A percentile compares a stretch with the other conserved stretches of the same genome.
These are phyloP conservation scores for Copidosoma floridanum DNA, from an alignment of 1,140 invertebrate species.

Conservation along the genomic window DNA sequence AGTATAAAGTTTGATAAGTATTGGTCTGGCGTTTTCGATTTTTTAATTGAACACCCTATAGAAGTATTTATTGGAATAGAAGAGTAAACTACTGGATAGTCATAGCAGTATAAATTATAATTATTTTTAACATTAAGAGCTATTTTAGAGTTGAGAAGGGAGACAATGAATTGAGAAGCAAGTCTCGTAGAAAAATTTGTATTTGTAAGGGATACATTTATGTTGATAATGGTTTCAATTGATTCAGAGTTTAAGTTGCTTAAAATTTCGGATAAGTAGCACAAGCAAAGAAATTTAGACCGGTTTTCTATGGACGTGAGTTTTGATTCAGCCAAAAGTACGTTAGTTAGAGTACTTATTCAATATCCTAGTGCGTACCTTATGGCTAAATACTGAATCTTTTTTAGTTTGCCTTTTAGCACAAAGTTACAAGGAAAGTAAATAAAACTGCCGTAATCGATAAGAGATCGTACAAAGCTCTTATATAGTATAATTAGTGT, in stretches of 20 bases:
- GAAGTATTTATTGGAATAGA: too few species aligned
- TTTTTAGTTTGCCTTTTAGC: neutral
- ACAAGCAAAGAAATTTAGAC: neutral
- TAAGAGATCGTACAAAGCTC: neutral
- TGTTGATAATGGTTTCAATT: neutral
- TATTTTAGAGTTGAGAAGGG: neutral
- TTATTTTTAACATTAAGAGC: neutral
- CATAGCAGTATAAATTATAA: neutral
- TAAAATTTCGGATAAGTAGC: neutral
- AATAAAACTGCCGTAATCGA: too few species aligned
- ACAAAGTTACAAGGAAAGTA: neutral
- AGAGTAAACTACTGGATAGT: neutral
- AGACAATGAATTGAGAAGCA: neutral
- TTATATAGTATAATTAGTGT: neutral
- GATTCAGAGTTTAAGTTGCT: neutral
- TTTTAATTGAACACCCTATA: too few species aligned
- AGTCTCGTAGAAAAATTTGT: too few species aligned
- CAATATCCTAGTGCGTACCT: neutral
- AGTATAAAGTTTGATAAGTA: too few species aligned
- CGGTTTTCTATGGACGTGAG: neutral
- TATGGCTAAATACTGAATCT: neutral
- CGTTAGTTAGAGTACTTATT: neutral
- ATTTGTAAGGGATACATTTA: too few species aligned
- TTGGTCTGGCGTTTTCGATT: too few species aligned
- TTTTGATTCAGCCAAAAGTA: neutral